phyloP scores from a whole-genome alignment of 2,888 invertebrate species.

The Parascotia fuliginaria region DNA sequence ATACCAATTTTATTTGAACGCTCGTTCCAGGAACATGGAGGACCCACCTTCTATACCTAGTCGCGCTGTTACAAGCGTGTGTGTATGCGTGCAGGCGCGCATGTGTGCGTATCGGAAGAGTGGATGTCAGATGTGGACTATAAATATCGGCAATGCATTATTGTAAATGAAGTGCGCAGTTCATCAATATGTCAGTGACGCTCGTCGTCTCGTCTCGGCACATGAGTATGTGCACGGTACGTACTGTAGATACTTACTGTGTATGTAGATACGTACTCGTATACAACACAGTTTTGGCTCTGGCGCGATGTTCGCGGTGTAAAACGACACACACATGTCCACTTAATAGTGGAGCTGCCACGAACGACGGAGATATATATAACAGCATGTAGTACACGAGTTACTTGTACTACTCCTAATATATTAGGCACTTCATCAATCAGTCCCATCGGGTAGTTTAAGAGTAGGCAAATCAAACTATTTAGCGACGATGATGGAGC shows the following conservation, averaged over 20 bases:
- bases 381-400: not conserved
- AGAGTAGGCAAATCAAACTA: not conserved
- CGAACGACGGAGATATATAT: not conserved
- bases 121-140: constrained; percentile 32
- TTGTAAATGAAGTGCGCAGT: constrained; percentile 56
- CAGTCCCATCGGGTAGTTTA: constrained; percentile 7
- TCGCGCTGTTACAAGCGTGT: not conserved
- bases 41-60: constrained; percentile 1
- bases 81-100: not conserved
- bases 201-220: constrained; percentile 10
- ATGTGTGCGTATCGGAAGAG: constrained; percentile 20
- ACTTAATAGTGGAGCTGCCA: constrained; percentile 16
- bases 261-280: constrained; percentile 2
- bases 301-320: constrained; percentile 27
- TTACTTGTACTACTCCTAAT: not conserved
- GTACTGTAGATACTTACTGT: no score
- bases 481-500: not conserved
- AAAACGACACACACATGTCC: constrained; percentile 30
- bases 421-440: constrained; percentile 1
- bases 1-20: constrained; percentile 44
- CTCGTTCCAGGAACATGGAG: constrained; percentile 40
- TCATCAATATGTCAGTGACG: constrained; percentile 59
- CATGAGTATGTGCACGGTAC: constrained; percentile 1
- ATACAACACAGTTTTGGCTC: constrained; percentile 22
- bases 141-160: constrained; percentile 57